Conservation (phyloP, 2,113 vertebrate species). For the Trematocara marginatum region DNA sequence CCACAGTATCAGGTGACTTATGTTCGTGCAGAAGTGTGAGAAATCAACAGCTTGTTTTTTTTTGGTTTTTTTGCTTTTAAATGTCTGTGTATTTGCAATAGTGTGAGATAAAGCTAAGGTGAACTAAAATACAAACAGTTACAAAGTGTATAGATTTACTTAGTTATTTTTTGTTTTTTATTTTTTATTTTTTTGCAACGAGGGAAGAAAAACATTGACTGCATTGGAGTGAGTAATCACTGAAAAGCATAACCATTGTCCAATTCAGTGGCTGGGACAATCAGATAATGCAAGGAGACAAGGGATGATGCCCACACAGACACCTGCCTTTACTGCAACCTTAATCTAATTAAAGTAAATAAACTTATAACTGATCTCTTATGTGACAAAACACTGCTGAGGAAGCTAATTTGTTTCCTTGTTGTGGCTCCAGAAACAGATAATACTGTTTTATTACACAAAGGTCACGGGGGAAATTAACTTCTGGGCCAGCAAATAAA, state of each 20-base stretch:
- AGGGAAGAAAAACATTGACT: neutral
- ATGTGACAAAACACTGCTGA: conserved; percentile 78
- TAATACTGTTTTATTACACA: conserved; percentile 87
- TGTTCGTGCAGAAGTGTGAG: conserved; percentile 72
- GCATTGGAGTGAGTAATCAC: conserved; percentile 22
- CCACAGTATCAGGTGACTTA: conserved; percentile 70
- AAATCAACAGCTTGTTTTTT: conserved; percentile 57
- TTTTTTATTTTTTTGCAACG: neutral
- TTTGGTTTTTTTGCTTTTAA: neutral
- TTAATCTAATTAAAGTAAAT: conserved; percentile 87
- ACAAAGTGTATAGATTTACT: neutral
- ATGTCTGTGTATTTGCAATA: neutral
- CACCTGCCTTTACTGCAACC: conserved; percentile 70
- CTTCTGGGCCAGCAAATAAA: conserved; percentile 86
- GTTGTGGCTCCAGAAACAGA: conserved; percentile 82
- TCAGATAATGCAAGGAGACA: conserved; percentile 70
- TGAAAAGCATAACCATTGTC: conserved; percentile 55
- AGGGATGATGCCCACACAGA: conserved; percentile 59
- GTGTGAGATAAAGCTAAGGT: neutral
- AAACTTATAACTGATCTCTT: conserved; percentile 88
- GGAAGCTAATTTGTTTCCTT: conserved; percentile 83
- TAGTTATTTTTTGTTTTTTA: neutral
- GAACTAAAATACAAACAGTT: neutral
- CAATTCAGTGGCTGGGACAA: conserved; percentile 33
- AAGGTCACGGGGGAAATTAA: conserved; percentile 97